phyloP scores from a whole-genome alignment of 2,113 vertebrate genomes.

The Uropsilus gracilis region DNA sequence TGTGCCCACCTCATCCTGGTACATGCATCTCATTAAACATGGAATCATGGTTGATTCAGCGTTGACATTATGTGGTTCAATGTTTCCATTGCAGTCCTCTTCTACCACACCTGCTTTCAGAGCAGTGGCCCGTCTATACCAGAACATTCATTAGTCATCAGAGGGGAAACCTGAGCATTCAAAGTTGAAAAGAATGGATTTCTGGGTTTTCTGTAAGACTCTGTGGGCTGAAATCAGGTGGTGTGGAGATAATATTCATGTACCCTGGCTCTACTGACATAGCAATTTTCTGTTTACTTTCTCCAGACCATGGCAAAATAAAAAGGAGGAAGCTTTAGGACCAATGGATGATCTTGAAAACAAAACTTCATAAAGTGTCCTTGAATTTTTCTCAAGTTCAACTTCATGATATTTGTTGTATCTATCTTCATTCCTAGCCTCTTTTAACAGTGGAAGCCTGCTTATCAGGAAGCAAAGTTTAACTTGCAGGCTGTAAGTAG shows the following conservation, averaged over 20 bases:
- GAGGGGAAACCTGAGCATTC: not conserved
- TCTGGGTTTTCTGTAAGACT: not conserved
- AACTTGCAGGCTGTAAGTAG: not conserved
- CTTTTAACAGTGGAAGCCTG: not conserved
- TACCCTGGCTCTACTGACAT: not conserved
- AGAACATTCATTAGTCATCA: not conserved
- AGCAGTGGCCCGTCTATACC: not conserved
- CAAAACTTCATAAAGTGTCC: not conserved
- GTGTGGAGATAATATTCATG: not conserved
- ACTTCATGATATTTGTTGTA: not conserved
- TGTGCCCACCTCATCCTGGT: conserved; percentile 50
- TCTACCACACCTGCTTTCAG: not conserved
- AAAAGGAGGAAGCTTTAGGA: too few species aligned
- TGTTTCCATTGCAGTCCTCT: not conserved
- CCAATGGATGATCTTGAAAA: not conserved
- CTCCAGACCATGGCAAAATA: not conserved
- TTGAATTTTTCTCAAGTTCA: not conserved
- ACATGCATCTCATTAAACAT: not conserved
- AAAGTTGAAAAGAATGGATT: not conserved
- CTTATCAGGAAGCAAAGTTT: not conserved
- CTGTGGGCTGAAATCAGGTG: not conserved
- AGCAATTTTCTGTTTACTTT: not conserved
- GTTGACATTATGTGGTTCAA: not conserved
- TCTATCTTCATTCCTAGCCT: not conserved
- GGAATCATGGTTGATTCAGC: not conserved